phyloP scores from a whole-genome alignment of 2,113 vertebrate species.

The Plotosus lineatus region DNA sequence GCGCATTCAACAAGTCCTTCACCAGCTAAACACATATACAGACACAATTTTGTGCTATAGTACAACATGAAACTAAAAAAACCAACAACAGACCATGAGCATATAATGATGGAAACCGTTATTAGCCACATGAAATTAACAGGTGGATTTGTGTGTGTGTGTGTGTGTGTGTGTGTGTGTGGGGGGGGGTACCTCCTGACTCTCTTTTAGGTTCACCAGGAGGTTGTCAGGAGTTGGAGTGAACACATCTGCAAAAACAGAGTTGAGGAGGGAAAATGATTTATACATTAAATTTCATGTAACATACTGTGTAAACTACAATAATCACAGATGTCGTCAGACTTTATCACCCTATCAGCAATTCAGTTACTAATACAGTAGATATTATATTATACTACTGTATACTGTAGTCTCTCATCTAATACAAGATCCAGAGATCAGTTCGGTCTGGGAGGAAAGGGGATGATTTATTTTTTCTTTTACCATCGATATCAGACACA shows the following conservation, averaged over 20 bases:
- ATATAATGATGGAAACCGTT: not conserved
- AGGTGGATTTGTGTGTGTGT: too few relatives aligned
- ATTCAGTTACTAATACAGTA: not conserved
- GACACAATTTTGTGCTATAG: too few relatives aligned
- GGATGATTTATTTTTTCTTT: conserved; percentile 33
- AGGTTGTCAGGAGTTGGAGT: conserved; percentile 92
- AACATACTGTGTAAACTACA: too few relatives aligned
- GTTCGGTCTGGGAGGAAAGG: not conserved
- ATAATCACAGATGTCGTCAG: too few relatives aligned
- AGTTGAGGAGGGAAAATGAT: not conserved
- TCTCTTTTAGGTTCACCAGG: conserved; percentile 94
- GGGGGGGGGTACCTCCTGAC: conserved; percentile 92
- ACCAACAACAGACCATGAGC: not conserved
- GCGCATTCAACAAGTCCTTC: conserved; percentile 82
- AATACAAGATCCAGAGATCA: not conserved
- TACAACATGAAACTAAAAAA: too few relatives aligned
- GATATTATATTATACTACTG: not conserved
- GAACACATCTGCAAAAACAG: conserved; percentile 82
- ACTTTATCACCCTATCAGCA: too few relatives aligned
- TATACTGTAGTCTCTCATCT: not conserved
- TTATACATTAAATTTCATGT: too few relatives aligned
- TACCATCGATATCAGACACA: conserved; percentile 97
- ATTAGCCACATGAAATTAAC: conserved; percentile 23
- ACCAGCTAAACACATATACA: conserved; percentile 78
- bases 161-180: too few relatives aligned